These are phyloP conservation scores for Amphiprion ocellaris DNA, from an alignment of 2,113 vertebrate genomes.

Conservation along the genomic window DNA sequence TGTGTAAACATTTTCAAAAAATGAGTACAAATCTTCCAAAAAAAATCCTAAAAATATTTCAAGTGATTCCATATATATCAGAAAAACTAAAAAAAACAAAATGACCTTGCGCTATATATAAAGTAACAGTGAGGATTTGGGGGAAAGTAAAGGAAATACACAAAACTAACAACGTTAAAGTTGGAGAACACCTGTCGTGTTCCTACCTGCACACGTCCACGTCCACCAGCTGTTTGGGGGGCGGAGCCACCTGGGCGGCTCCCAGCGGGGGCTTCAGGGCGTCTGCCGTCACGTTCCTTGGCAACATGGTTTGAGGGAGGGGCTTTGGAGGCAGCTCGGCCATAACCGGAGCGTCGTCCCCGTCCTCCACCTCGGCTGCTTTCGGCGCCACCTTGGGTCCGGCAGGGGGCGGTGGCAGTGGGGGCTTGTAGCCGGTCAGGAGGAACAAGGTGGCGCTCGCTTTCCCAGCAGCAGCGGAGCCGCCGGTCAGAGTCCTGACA, in stretches of 20 bases:
- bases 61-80: too few relatives aligned
- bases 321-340: slow-evolving; percentile 81
- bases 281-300: slow-evolving; percentile 80
- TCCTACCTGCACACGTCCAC: slow-evolving; percentile 87
- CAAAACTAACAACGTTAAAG: neutral
- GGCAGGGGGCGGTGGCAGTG: slow-evolving; percentile 29
- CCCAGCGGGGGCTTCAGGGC: slow-evolving; percentile 86
- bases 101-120: too few relatives aligned
- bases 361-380: slow-evolving; percentile 72
- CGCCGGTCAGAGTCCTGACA: slow-evolving; percentile 23
- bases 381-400: slow-evolving; percentile 65
- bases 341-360: slow-evolving; percentile 6
- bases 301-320: slow-evolving; percentile 85
- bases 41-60: too few relatives aligned
- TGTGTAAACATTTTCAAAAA: too few relatives aligned
- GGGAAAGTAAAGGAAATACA: too few relatives aligned
- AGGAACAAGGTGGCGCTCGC: slow-evolving; percentile 72
- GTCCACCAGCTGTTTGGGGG: slow-evolving; percentile 85
- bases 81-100: too few relatives aligned
- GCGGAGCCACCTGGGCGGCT: slow-evolving; percentile 82
- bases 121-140: too few relatives aligned
- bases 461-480: slow-evolving; percentile 39
- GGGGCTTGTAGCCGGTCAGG: slow-evolving; percentile 73
- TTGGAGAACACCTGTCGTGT: neutral
- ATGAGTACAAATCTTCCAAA: too few relatives aligned